Base-by-base conservation (phyloP, 2,888 invertebrate genomes). In the Bellardia pandia region DNA sequence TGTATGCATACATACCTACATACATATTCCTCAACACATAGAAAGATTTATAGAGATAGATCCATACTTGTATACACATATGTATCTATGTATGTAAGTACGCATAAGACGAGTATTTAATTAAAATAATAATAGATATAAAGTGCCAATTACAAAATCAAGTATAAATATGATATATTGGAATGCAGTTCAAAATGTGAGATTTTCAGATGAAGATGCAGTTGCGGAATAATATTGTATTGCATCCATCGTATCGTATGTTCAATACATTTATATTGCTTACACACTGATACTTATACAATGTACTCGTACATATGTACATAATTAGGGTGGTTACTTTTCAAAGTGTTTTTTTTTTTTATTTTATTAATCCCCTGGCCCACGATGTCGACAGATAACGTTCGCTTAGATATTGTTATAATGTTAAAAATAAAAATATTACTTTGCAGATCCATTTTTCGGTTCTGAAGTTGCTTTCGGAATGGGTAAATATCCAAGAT, bases 101-200 rank as follows among this genome's bases (percentile, higher is more conserved):
- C 53, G 48, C 0, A 23, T 23, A 23, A 23, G 23, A 37, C 68
- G 74, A 78, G 74, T 81, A 85, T 87, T 87, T 85, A 87, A 87
- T 87, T 87, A 87, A 87, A 87, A 84, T 85, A 84, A 85, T 23
- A 23, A 23, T 23, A 23, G 23, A 23, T 85, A 87, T 81, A 87
- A 87, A 87, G 84, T 87, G 84, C 78, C 87, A 87, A 87, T 87
- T 87, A 87, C 87, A 87, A 87, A 85, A 85, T 85, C 77, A 78
- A 85, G 78, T 85, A 85, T 81, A 85, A 85, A 85, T 85, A 81
- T 87, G 85, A 87, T 84, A 84, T 87, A 87, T 85, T 85, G 87
- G 87, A 87, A 87, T 87, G 87, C 85, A 68, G 78, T 85, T 85
- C 69, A 85, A 85, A 87, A 85, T 87, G 87, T 87, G 81, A 78